Conservation (phyloP, 30 jellyfish, hydroid and myxozoan species). For the Rhopilema esculentum region DNA sequence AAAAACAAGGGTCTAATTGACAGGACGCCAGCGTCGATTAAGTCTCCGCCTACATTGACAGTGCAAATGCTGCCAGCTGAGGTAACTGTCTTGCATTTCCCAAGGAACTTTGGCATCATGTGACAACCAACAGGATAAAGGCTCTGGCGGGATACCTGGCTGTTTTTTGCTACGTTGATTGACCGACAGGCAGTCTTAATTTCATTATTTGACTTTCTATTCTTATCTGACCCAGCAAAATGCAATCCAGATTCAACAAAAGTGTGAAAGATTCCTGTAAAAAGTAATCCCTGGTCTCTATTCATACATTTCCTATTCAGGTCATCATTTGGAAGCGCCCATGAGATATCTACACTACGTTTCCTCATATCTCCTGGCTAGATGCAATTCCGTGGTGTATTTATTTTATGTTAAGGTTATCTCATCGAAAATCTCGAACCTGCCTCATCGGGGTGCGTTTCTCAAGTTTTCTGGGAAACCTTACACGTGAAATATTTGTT, state of each 20-base stretch:
- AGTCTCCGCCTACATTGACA: slow-evolving; percentile 50
- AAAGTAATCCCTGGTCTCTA: no score
- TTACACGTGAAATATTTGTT: no score
- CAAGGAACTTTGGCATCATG: not conserved
- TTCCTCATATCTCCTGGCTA: no score
- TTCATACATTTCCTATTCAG: no score
- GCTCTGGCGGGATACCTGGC: not conserved
- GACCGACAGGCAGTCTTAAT: not conserved
- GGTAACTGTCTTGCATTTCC: not conserved
- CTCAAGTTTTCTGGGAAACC: no score
- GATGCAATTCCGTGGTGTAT: no score
- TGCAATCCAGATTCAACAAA: not conserved
- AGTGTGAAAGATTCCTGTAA: not conserved
- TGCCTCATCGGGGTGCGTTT: no score
- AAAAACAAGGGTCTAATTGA: not conserved
- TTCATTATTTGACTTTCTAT: not conserved
- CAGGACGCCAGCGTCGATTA: slow-evolving; percentile 50
- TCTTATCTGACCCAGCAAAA: not conserved
- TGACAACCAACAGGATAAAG: not conserved
- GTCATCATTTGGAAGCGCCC: no score
- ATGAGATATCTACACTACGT: no score
- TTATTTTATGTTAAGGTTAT: no score
- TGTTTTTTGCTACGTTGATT: not conserved
- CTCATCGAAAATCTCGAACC: no score
- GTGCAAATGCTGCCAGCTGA: slow-evolving; percentile 18